Evolutionary conservation across 1,140 invertebrate genomes (phyloP).

Genomic region (Hylyphantes graminicola): DNA sequence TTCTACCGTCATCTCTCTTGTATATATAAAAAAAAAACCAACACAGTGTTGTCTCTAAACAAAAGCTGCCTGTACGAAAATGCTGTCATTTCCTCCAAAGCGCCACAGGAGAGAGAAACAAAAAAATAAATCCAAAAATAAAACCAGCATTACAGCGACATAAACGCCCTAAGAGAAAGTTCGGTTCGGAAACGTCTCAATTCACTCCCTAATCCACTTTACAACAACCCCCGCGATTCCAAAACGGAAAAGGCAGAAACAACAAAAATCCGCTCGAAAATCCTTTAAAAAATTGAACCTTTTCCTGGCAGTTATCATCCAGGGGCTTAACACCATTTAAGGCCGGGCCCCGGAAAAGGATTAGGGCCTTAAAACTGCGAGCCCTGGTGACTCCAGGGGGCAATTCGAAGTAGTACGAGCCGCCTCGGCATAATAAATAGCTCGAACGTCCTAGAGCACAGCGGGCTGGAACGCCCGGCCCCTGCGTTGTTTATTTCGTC

Average conservation of each 20-base stretch:
- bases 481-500: constrained; percentile 44
- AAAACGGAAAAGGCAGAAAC: not conserved
- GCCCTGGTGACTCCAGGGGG: constrained; percentile 30
- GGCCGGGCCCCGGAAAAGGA: not conserved
- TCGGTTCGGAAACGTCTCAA: constrained; percentile 35
- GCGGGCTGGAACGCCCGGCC: not conserved
- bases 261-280: not conserved
- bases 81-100: no score
- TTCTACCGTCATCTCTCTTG: no score
- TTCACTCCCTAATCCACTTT: constrained; percentile 41
- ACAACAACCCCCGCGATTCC: constrained; percentile 18
- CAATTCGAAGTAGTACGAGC: constrained; percentile 12
- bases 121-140: no score
- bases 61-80: no score
- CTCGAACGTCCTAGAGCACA: constrained; percentile 8
- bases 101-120: no score
- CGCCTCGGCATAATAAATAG: constrained; percentile 38
- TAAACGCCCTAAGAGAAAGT: no score
- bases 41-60: no score
- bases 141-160: no score
- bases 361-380: constrained; percentile 36
- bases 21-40: no score
- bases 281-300: constrained; percentile 29
- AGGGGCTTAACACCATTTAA: constrained; percentile 44
- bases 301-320: constrained; percentile 36